A percentile compares a stretch with the other conserved stretches of the same genome.
Evolutionary conservation across 2,113 vertebrate genomes (phyloP).

Genomic region (Sander lucioperca): DNA sequence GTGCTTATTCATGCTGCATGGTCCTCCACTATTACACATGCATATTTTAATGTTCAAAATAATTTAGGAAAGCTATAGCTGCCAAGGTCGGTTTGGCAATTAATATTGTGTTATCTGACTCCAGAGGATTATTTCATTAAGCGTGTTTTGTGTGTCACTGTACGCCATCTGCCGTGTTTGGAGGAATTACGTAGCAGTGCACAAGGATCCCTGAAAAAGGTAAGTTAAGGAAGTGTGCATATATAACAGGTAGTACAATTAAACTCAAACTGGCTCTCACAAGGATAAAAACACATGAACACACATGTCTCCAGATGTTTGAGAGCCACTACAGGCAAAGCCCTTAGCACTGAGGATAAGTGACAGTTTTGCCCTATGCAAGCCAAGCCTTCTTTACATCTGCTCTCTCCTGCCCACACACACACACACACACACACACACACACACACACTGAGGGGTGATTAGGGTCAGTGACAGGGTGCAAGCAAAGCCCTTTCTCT

Average conservation of each 20-base stretch:
- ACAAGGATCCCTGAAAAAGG: not conserved
- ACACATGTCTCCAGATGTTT: constrained; percentile 19
- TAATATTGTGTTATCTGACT: constrained; percentile 60
- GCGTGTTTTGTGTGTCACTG: not conserved
- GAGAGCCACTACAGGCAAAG: constrained; percentile 46
- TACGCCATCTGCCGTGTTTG: no score
- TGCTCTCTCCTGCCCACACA: constrained; percentile 14
- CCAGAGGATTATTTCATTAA: not conserved
- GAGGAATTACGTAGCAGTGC: no score
- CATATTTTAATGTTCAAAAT: no score
- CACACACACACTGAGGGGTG: constrained; percentile 50
- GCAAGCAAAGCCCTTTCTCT: constrained; percentile 65
- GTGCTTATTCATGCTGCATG: not conserved
- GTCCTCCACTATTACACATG: not conserved
- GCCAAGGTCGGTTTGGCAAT: constrained; percentile 54
- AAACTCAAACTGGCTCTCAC: constrained; percentile 1
- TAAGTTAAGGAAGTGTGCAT: not conserved
- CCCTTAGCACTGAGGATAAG: constrained; percentile 30
- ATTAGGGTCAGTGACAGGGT: constrained; percentile 75
- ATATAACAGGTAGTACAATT: not conserved
- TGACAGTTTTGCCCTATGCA: constrained; percentile 49
- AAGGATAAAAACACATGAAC: constrained; percentile 19
- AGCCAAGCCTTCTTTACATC: constrained; percentile 40
- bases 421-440: constrained; percentile 31
- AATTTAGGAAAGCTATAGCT: constrained; percentile 19